phyloP scores from a whole-genome alignment of 2,113 vertebrate species.

The Rissa tridactyla region DNA sequence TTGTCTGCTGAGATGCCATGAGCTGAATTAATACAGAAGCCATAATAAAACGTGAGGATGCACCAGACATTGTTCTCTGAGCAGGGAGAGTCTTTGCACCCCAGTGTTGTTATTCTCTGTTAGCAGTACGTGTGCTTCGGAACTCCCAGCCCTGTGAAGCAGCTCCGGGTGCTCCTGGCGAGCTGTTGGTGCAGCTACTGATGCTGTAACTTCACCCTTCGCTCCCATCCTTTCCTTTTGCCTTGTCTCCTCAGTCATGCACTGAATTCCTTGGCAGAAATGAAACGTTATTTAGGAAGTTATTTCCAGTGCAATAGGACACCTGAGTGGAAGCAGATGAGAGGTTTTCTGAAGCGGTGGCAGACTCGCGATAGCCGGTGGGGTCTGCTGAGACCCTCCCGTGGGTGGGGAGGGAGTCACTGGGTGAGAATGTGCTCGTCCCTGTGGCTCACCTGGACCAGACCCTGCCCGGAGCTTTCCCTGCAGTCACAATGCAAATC shows the following conservation, averaged over 20 bases:
- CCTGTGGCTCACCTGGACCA: not conserved
- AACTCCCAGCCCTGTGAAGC: not conserved
- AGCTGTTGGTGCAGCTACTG: not conserved
- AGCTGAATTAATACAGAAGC: not conserved
- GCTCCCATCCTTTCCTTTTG: rapidly evolving
- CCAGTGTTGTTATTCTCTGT: too few species aligned
- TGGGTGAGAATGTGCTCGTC: not conserved
- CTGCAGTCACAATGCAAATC: too few species aligned
- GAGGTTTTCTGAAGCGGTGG: not conserved
- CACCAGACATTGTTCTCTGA: rapidly evolving
- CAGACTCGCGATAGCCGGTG: rapidly evolving
- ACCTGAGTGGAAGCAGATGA: rapidly evolving
- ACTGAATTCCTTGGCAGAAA: not conserved
- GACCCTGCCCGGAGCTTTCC: not conserved
- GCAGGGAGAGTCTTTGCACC: too few species aligned
- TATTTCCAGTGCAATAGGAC: not conserved
- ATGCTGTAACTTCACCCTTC: not conserved
- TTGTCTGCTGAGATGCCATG: not conserved
- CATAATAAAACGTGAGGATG: not conserved
- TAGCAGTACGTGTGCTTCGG: not conserved
- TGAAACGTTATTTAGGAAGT: too few species aligned
- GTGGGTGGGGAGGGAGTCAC: not conserved
- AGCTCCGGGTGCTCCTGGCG: not conserved
- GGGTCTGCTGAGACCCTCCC: not conserved
- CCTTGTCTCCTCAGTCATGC: not conserved